Percentiles rank a stretch among this genome's conserved stretches.
phyloP scores from a whole-genome alignment of 2,113 vertebrate genomes.

The Dicerorhinus sumatrensis region DNA sequence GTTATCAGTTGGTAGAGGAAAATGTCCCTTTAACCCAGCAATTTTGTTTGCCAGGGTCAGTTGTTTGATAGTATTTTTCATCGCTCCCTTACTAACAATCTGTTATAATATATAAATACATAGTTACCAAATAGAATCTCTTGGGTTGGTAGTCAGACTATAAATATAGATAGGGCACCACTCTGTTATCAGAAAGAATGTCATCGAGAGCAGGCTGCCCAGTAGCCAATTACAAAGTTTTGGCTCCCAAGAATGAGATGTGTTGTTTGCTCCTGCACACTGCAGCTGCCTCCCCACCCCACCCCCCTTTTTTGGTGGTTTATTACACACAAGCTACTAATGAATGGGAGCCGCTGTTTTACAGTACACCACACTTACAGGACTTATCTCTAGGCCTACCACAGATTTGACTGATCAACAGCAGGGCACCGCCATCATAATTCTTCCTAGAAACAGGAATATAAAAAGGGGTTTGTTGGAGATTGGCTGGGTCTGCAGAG shows the following conservation, averaged over 20 bases:
- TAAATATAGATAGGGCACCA: conserved; percentile 75
- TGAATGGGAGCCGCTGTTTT: conserved; percentile 93
- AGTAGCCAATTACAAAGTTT: conserved; percentile 89
- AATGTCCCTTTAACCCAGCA: not conserved
- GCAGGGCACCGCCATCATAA: conserved; percentile 90
- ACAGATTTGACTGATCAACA: conserved; percentile 91
- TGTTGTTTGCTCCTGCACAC: conserved; percentile 89
- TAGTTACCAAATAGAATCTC: conserved; percentile 85
- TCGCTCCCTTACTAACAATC: conserved; percentile 65
- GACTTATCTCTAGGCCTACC: conserved; percentile 92
- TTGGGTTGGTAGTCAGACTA: conserved; percentile 79
- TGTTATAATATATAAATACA: conserved; percentile 35
- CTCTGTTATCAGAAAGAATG: conserved; percentile 88
- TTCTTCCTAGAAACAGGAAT: conserved; percentile 91
- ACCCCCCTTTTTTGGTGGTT: conserved; percentile 86
- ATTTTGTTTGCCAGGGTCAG: not conserved
- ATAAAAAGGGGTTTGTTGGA: conserved; percentile 95
- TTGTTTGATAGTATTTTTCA: not conserved
- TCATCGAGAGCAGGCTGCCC: conserved; percentile 87
- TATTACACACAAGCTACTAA: conserved; percentile 90
- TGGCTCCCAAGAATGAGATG: conserved; percentile 90
- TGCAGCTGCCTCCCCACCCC: conserved; percentile 90
- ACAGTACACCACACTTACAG: conserved; percentile 91
- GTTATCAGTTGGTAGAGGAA: not conserved
- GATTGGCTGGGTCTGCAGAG: conserved; percentile 90